Evolutionary conservation across 2,113 vertebrate genomes (phyloP).

Genomic region (Heliornis fulica): DNA sequence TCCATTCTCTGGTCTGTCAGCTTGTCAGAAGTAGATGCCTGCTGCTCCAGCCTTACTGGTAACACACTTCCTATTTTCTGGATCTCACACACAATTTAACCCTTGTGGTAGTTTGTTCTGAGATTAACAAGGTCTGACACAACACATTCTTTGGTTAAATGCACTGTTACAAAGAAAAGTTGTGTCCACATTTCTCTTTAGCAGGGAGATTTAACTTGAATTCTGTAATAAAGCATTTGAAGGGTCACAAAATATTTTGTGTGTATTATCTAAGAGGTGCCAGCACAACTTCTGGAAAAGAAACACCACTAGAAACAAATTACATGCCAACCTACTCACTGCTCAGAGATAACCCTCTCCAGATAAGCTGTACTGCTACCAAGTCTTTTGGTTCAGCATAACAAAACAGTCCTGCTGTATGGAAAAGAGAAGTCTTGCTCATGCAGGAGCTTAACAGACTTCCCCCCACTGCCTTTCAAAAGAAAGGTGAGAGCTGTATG

Average conservation of each 20-base stretch:
- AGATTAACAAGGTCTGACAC: constrained; percentile 33
- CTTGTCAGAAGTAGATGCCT: constrained; percentile 69
- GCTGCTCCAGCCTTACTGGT: constrained; percentile 23
- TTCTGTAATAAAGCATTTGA: not conserved
- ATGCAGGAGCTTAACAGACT: not conserved
- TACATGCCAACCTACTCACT: no score
- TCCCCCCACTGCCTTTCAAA: not conserved
- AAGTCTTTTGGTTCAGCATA: not conserved
- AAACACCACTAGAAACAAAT: no score
- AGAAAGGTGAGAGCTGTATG: not conserved
- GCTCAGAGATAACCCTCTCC: not conserved
- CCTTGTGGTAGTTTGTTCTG: constrained; percentile 21
- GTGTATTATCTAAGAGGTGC: not conserved
- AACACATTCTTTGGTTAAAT: not conserved
- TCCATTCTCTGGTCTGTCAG: constrained; percentile 72
- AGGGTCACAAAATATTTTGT: not conserved
- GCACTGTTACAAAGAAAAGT: not conserved
- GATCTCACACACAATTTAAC: constrained; percentile 17
- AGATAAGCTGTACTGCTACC: rapidly evolving
- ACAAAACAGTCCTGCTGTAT: rapidly evolving
- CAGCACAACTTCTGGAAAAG: no score
- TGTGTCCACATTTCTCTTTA: not conserved
- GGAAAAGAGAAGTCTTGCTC: not conserved
- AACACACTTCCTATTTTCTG: constrained; percentile 12
- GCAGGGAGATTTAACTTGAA: constrained; percentile 1